Evolutionary conservation across 1,140 invertebrate species (phyloP), one percentile per base, ranked within the genome.

Genomic region (Drosophila bipectinata): DNA sequence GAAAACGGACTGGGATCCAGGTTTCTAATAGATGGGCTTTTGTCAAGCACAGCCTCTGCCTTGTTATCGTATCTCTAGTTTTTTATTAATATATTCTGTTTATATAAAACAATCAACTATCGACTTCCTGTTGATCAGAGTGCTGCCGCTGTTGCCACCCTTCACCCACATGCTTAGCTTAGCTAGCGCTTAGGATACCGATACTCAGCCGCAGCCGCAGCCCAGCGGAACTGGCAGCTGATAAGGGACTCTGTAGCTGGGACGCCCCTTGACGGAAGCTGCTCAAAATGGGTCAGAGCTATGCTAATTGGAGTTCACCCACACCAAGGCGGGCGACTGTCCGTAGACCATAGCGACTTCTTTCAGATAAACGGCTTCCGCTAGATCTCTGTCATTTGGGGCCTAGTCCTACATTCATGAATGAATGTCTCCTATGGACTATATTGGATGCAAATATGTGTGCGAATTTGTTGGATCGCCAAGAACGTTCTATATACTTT

Each of bases 1-100:
- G 88, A 92, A 92, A 56, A 95, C 95, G 7, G 92, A 94, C 37
- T 99, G 98, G 98, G 94, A 98, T 93, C 96, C 96, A 24, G 96
- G 96, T 60, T 98, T 97, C 91, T 96, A 94, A 92, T 55, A 4
- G 37, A 47, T 48, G 47, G 37, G 26, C 21, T n/a, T 48, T 44
- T 59, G 3, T 10, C 0, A 9, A 47, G 4, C 44, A 9, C 7
- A 12, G 49, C 53, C 52, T 48, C 60, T 79, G 58, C 26, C 44
- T 44, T 51, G 62, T 68, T 49, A 63, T 45, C 39, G 63, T 82
- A 85, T 73, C 57, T 75, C 60, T 77, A 67, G 63, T 66, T 87
- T 77, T 74, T 37, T 76, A 76, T 78, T 81, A 18, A 18, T 18
- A 68, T 82, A 68, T 85, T 68, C 64, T 55, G 58, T 88, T 77